phyloP scores from a whole-genome alignment of 2,797 vertebrate genomes.

The Lepus oiostolus region DNA sequence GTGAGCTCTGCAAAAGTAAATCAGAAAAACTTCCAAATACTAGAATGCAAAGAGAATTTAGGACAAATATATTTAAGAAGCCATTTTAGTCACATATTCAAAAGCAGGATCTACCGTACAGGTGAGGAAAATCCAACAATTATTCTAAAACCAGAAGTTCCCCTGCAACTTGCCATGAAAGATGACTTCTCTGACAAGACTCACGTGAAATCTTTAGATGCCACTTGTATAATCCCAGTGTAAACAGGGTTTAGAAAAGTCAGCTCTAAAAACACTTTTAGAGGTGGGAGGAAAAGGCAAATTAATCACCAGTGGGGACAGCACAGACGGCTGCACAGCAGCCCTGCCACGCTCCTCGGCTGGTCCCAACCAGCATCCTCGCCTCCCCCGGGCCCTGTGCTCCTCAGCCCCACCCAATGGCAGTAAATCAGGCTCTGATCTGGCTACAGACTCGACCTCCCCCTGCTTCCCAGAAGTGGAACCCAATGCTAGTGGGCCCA shows the following conservation, averaged over 20 bases:
- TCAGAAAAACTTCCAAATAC: neutral
- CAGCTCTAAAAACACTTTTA: neutral
- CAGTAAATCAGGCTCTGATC: no score
- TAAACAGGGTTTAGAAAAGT: neutral
- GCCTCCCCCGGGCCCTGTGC: no score
- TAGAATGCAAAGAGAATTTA: neutral
- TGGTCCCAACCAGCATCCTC: no score
- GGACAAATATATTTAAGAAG: neutral
- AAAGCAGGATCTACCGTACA: neutral
- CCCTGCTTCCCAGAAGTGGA: neutral
- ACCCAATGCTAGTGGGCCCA: neutral
- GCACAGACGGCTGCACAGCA: neutral
- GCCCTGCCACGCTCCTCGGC: neutral
- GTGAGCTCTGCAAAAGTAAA: neutral
- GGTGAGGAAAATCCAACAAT: neutral
- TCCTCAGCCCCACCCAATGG: no score
- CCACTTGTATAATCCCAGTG: neutral
- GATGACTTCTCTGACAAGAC: neutral
- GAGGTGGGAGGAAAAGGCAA: neutral
- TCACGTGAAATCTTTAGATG: neutral
- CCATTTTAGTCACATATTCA: neutral
- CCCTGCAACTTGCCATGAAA: neutral
- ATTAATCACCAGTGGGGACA: neutral
- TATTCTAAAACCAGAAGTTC: neutral
- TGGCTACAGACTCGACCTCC: neutral